Base-by-base conservation (phyloP, 23 tunicate species). In the Ascidia mentula region DNA sequence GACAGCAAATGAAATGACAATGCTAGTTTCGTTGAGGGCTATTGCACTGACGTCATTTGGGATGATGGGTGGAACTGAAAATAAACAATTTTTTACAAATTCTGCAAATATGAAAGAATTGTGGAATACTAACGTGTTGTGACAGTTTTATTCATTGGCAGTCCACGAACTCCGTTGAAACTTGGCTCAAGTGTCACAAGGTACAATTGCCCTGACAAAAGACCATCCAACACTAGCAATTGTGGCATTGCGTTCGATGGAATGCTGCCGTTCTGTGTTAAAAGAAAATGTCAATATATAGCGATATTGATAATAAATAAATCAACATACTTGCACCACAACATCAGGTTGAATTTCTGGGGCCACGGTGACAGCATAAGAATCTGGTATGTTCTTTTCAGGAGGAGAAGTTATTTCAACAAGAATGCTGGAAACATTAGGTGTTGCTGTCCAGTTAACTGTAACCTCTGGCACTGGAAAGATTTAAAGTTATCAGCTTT, bases 1-100 rank as follows among this genome's bases (percentile, higher is more conserved):
- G 24, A 20, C 18, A 0, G 34, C 26, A 83, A 83, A 85, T 32
- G 24, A 6, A 24, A 85, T 37, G 60, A 31, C 32, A 34, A 85
- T 24, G 37, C 65, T 45, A 17, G 83, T 78, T 46, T 40, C 72
- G 74, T 31, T 46, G 15, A 40, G 30, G 31, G 45, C 34, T 12
- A 24, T 8, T 8, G 75, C 74, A 6, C 53, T 36, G 28, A 75
- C 30, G 59, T 74, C 59, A 20, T 17, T 35, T 59, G 87, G 87
- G 26, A 18, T 6, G 15, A 75, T n/a, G 12, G 87, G 87, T 53
- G 80, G 72, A 32, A 75, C 87, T 83, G 74, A 17, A 81, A 81
- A 72, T 17, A 40, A 18, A 39, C 26, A 24, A 24, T 75, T 39
- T 32, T 6, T 34, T 40, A 8, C 38, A 6, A 39, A 35, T n/a